These are phyloP conservation scores for Halictus ligatus DNA, from an alignment of 2,888 invertebrate genomes.

Conservation along the genomic window DNA sequence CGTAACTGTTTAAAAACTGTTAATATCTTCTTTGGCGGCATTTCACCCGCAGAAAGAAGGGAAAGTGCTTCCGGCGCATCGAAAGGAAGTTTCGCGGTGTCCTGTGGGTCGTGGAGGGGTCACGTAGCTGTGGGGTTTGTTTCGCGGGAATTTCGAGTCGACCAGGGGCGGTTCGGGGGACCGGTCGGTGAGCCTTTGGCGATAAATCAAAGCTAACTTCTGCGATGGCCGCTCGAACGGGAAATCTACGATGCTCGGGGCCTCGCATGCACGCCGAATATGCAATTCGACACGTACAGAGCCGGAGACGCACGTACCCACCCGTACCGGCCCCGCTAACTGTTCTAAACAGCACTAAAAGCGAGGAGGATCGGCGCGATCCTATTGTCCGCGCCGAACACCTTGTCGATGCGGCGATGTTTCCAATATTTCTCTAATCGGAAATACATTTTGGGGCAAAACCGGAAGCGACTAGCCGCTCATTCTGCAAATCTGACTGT, in stretches of 20 bases:
- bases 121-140: conserved; percentile 51
- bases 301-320: conserved; percentile 49
- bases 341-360: conserved; percentile 48
- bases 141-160: conserved; percentile 48
- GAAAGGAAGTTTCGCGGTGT: neutral
- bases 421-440: too few relatives aligned
- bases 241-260: conserved; percentile 29
- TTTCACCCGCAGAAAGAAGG: too few relatives aligned
- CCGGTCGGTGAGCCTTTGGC: conserved; percentile 42
- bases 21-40: too few relatives aligned
- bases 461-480: too few relatives aligned
- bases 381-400: conserved; percentile 14
- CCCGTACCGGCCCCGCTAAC: conserved; percentile 42
- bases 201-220: conserved; percentile 65
- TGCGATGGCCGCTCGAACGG: conserved; percentile 52
- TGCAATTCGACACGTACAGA: conserved; percentile 60
- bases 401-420: neutral
- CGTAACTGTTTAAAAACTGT: too few relatives aligned
- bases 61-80: neutral
- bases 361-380: conserved; percentile 23
- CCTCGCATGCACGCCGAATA: conserved; percentile 42
- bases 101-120: neutral
- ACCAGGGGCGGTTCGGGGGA: conserved; percentile 14
- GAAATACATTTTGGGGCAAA: too few relatives aligned
- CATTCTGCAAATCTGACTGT: too few relatives aligned